These are phyloP conservation scores for Chesias legatella DNA, from an alignment of 2,888 invertebrate species.

Conservation along the genomic window DNA sequence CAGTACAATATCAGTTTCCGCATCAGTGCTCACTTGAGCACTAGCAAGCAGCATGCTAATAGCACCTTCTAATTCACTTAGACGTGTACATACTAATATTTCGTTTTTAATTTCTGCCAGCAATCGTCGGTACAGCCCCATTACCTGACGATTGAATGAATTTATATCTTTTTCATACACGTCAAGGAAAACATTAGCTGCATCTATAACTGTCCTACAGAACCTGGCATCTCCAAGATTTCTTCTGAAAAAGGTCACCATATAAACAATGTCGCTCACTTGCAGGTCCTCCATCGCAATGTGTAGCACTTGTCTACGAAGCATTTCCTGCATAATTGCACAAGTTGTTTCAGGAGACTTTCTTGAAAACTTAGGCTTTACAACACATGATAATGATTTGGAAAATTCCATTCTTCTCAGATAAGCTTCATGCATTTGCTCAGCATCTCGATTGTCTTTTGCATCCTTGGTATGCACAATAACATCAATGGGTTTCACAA, in stretches of 20 bases:
- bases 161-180: constrained; percentile 85
- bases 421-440: constrained; percentile 83
- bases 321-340: constrained; percentile 91
- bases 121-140: constrained; percentile 82
- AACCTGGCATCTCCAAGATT: constrained; percentile 88
- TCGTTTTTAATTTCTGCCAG: constrained; percentile 83
- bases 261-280: constrained; percentile 81
- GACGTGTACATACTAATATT: constrained; percentile 82
- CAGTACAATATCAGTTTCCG: constrained; percentile 40
- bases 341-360: constrained; percentile 89
- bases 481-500: constrained; percentile 8
- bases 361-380: constrained; percentile 80
- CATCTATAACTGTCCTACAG: constrained; percentile 86
- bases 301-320: constrained; percentile 88
- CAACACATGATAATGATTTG: constrained; percentile 87
- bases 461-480: constrained; percentile 41
- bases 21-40: constrained; percentile 70
- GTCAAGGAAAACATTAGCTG: constrained; percentile 87
- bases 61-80: constrained; percentile 85
- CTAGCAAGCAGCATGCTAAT: constrained; percentile 84
- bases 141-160: constrained; percentile 81
- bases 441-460: constrained; percentile 50
- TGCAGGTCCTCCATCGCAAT: constrained; percentile 87
- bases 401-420: constrained; percentile 90
- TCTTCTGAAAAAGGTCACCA: constrained; percentile 88